A percentile compares a stretch with the other conserved stretches of the same genome.
Conservation (phyloP, 2,113 vertebrate species). For the Calyptomena viridis region DNA sequence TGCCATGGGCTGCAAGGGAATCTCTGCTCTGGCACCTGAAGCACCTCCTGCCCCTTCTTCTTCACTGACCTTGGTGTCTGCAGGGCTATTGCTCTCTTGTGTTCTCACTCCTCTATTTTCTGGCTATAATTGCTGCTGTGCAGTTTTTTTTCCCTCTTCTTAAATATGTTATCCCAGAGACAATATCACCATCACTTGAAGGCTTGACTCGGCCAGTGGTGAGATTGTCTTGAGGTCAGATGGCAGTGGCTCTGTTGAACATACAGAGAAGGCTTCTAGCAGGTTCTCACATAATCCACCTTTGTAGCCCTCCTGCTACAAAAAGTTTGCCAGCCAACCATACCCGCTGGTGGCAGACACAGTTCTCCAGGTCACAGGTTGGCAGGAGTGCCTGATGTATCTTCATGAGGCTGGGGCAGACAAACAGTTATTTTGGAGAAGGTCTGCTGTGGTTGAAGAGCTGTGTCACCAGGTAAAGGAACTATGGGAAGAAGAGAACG, state of each 20-base stretch:
- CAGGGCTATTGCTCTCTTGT: neutral
- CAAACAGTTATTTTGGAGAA: no score
- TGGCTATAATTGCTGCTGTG: neutral
- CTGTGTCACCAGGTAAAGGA: no score
- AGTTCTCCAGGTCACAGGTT: no score
- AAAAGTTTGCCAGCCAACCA: neutral
- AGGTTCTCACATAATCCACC: neutral
- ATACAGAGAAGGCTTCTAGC: neutral
- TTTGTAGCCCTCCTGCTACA: neutral
- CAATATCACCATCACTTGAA: fast-evolving
- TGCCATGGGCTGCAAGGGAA: neutral
- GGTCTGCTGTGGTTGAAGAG: no score
- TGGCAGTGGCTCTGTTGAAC: no score
- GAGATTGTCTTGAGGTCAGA: fast-evolving
- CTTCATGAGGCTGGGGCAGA: no score
- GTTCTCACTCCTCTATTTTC: neutral
- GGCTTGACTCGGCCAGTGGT: neutral
- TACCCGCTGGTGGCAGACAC: no score
- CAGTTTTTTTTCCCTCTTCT: neutral
- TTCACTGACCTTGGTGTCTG: neutral
- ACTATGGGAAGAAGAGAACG: no score
- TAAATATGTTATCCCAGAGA: neutral
- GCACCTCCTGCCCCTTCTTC: neutral
- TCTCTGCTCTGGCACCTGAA: neutral
- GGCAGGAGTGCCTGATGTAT: no score